Conservation (phyloP, 2,113 vertebrate species). For the Caretta caretta region DNA sequence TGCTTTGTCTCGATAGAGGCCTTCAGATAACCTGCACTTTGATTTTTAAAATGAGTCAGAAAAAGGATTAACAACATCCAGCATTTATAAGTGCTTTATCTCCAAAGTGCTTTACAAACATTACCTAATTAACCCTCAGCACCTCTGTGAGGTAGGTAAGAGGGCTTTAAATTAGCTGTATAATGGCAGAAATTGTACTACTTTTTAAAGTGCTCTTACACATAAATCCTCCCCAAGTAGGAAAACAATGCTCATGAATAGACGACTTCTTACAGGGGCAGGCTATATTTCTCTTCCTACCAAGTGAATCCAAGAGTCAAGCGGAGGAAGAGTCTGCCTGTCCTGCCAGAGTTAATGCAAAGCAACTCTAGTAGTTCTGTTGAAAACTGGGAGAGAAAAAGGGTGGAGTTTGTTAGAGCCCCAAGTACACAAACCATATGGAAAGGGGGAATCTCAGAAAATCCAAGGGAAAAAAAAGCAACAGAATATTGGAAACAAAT, state of each 20-base stretch:
- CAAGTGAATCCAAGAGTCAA: neutral
- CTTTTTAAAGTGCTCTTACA: neutral
- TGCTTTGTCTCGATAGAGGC: neutral
- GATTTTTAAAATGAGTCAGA: neutral
- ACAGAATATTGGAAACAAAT: neutral
- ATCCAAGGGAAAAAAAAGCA: neutral
- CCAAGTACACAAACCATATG: too few relatives aligned
- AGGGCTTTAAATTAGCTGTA: neutral
- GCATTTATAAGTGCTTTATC: neutral
- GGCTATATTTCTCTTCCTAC: neutral
- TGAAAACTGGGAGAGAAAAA: too few relatives aligned
- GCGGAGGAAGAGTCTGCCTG: neutral
- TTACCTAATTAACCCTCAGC: neutral
- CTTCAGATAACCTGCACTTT: neutral
- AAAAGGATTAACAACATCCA: neutral
- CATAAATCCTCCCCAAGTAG: neutral
- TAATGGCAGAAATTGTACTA: neutral
- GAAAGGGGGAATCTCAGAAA: neutral
- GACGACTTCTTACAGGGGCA: accelerated
- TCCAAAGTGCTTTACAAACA: neutral
- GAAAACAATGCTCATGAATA: neutral
- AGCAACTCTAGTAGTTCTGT: neutral
- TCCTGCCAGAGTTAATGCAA: neutral
- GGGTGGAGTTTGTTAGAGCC: neutral
- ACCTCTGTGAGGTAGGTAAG: neutral